Evolutionary conservation across 53 echinoderm and acorn worm genomes (phyloP).

Genomic region (Apostichopus leukothele): DNA sequence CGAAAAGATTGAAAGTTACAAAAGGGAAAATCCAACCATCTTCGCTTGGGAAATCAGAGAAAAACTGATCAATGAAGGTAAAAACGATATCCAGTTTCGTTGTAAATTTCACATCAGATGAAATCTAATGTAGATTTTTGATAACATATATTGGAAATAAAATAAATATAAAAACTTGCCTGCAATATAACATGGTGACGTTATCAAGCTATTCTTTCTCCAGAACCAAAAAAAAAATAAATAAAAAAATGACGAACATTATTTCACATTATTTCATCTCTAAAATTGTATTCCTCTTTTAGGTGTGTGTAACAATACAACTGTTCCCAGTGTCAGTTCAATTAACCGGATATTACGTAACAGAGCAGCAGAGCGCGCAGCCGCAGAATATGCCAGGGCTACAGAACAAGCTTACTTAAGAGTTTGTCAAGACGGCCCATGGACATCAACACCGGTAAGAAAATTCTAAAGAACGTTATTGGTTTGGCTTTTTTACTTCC

Average conservation of each 20-base stretch:
- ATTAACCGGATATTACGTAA: conserved; percentile 98
- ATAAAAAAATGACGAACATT: too few species aligned
- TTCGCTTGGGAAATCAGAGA: conserved; percentile 95
- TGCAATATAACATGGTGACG: too few species aligned
- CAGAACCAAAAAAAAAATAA: too few species aligned
- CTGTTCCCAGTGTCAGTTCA: conserved; percentile 93
- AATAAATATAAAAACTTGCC: too few species aligned
- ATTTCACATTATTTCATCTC: too few species aligned
- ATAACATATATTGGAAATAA: too few species aligned
- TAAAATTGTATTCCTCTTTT: neutral
- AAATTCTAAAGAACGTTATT: too few species aligned
- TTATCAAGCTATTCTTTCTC: too few species aligned
- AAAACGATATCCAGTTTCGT: neutral
- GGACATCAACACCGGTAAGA: conserved; percentile 31
- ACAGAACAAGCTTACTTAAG: conserved; percentile 87
- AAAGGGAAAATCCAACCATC: conserved; percentile 91
- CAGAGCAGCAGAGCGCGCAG: conserved; percentile 91
- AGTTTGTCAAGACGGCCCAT: conserved; percentile 61
- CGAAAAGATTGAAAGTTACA: conserved; percentile 87
- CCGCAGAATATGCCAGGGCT: conserved; percentile 93
- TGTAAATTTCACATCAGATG: too few species aligned
- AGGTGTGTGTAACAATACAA: conserved; percentile 83
- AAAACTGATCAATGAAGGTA: conserved; percentile 90
- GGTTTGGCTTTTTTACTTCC: too few species aligned
- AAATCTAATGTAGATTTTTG: too few species aligned